A percentile compares a stretch with the other conserved stretches of the same genome.
These are phyloP conservation scores for Rapana venosa DNA, from an alignment of 2,888 invertebrate genomes.

Conservation along the genomic window DNA sequence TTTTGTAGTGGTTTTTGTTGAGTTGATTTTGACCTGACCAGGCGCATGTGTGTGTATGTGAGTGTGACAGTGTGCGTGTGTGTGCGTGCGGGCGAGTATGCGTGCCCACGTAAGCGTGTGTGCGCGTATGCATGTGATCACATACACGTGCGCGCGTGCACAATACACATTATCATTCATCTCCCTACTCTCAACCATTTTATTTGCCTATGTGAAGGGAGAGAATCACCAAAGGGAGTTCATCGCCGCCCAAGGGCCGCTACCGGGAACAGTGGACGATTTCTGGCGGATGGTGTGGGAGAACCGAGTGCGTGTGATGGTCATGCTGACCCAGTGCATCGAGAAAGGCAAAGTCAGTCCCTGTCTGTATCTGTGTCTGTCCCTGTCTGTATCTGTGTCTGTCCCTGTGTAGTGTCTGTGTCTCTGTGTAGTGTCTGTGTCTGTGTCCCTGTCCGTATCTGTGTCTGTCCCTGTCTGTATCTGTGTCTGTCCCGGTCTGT, in stretches of 20 bases:
- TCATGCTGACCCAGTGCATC: conserved; percentile 86
- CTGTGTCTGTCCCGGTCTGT: background rate
- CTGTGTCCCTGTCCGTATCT: too few species aligned
- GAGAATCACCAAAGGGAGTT: conserved; percentile 84
- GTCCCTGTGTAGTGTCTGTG: background rate
- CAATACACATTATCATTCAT: background rate
- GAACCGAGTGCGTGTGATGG: conserved; percentile 84
- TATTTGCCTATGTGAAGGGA: conserved; percentile 80
- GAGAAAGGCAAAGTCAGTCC: conserved; percentile 83
- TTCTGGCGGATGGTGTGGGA: conserved; percentile 89
- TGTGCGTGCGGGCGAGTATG: background rate
- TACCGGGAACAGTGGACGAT: conserved; percentile 84
- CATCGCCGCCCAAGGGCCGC: conserved; percentile 87
- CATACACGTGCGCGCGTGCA: background rate
- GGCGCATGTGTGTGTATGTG: too few species aligned
- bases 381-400: background rate
- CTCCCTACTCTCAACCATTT: background rate
- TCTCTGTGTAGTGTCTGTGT: too few species aligned
- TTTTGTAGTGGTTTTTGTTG: too few species aligned
- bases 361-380: background rate
- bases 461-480: background rate
- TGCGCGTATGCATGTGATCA: background rate
- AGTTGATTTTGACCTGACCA: too few species aligned
- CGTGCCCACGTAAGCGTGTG: background rate
- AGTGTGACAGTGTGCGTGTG: background rate